Evolutionary conservation across 2,888 invertebrate genomes (phyloP).

Genomic region (Nysson spinosus): DNA sequence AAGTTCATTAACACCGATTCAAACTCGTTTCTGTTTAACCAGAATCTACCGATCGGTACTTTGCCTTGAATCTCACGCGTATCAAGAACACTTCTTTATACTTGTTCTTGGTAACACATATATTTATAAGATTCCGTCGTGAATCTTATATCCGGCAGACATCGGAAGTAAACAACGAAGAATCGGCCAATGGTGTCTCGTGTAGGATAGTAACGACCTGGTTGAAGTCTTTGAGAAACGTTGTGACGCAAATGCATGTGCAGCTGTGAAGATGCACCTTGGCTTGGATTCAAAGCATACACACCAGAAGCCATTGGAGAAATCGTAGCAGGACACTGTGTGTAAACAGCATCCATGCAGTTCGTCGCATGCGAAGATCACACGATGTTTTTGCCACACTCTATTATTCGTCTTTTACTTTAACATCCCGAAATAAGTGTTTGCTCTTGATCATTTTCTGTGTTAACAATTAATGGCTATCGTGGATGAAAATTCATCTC

Average conservation of each 20-base stretch:
- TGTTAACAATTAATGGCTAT: too few species aligned
- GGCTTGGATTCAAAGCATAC: conserved; percentile 28
- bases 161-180: conserved; percentile 9
- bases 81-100: too few species aligned
- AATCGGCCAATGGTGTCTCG: not conserved
- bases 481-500: too few species aligned
- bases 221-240: conserved; percentile 11
- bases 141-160: conserved; percentile 10
- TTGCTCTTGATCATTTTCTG: too few species aligned
- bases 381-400: too few species aligned
- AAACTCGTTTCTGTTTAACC: not conserved
- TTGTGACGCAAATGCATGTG: conserved; percentile 31
- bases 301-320: not conserved
- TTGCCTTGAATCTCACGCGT: too few species aligned
- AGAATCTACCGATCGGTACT: not conserved
- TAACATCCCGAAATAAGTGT: too few species aligned
- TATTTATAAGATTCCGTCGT: too few species aligned
- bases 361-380: not conserved
- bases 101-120: too few species aligned
- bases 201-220: conserved; percentile 2
- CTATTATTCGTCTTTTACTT: not conserved
- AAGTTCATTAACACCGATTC: not conserved
- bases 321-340: not conserved
- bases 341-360: not conserved
- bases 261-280: conserved; percentile 13